These are phyloP conservation scores for Zingel zingel DNA, from an alignment of 2,113 vertebrate species.

Conservation along the genomic window DNA sequence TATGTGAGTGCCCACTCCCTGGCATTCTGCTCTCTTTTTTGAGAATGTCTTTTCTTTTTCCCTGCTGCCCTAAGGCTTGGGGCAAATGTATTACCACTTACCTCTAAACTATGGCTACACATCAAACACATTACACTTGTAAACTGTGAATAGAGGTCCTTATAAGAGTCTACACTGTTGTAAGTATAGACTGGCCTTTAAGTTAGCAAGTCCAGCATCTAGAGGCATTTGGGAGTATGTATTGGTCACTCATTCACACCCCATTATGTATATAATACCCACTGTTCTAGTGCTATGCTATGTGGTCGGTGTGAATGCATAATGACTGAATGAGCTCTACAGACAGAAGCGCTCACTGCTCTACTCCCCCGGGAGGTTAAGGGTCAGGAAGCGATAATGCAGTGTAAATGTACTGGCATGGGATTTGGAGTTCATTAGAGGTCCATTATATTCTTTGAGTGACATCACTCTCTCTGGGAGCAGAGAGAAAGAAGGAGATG, in stretches of 20 bases:
- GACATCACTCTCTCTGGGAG: slow-evolving; percentile 71
- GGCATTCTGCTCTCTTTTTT: slow-evolving; percentile 17
- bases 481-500: slow-evolving; percentile 32
- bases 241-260: slow-evolving; percentile 29
- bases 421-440: slow-evolving; percentile 79
- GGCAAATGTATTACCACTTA: slow-evolving; percentile 16
- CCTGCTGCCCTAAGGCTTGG: slow-evolving; percentile 10
- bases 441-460: slow-evolving; percentile 76
- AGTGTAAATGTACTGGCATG: slow-evolving; percentile 73
- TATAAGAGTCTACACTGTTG: background rate
- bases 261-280: slow-evolving; percentile 33
- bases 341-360: slow-evolving; percentile 56
- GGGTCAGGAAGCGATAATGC: slow-evolving; percentile 78
- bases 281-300: background rate
- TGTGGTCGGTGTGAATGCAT: slow-evolving; percentile 53
- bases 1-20: background rate
- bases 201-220: slow-evolving; percentile 16
- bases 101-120: slow-evolving; percentile 19
- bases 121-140: slow-evolving; percentile 32
- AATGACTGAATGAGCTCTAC: slow-evolving; percentile 60
- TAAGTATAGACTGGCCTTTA: slow-evolving; percentile 10
- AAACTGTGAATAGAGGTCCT: slow-evolving; percentile 12
- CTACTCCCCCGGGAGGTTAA: slow-evolving; percentile 72
- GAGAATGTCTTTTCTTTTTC: slow-evolving; percentile 36
- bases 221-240: slow-evolving; percentile 1